A percentile compares a stretch with the other conserved stretches of the same genome.
phyloP scores from a whole-genome alignment of 2,888 invertebrate genomes.

The Chrysolina americana region DNA sequence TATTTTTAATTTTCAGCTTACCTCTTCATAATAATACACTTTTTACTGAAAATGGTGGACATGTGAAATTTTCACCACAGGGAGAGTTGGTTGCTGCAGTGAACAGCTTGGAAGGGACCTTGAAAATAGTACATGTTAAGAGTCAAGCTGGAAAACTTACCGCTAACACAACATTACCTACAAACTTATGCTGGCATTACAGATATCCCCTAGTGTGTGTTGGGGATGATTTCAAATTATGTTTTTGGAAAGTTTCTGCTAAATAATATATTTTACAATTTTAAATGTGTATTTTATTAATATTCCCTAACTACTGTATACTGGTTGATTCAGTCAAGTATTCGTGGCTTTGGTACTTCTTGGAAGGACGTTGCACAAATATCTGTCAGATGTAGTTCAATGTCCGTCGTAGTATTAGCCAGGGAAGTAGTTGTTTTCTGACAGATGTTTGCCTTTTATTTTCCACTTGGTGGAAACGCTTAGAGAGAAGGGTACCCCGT shows the following conservation, averaged over 20 bases:
- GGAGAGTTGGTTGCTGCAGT: slow-evolving; percentile 78
- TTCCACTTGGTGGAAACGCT: too few species aligned
- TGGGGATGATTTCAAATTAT: slow-evolving; percentile 74
- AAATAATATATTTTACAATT: slow-evolving; percentile 32
- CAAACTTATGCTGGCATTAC: slow-evolving; percentile 77
- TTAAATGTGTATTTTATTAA: not conserved
- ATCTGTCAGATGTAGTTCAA: too few species aligned
- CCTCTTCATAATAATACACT: slow-evolving; percentile 75
- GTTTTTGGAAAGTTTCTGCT: slow-evolving; percentile 72
- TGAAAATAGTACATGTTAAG: slow-evolving; percentile 77
- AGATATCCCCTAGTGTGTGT: slow-evolving; percentile 75
- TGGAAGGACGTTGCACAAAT: too few species aligned
- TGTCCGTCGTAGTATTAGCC: too few species aligned
- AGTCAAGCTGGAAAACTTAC: slow-evolving; percentile 73
- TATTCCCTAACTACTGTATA: not conserved
- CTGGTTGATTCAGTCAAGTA: too few species aligned
- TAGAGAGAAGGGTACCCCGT: too few species aligned
- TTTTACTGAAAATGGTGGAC: slow-evolving; percentile 77
- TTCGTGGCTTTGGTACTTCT: too few species aligned
- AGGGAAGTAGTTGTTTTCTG: too few species aligned
- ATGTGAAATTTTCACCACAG: slow-evolving; percentile 75
- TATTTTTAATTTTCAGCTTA: slow-evolving; percentile 70
- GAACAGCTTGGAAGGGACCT: slow-evolving; percentile 76
- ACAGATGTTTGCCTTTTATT: too few species aligned
- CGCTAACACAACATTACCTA: slow-evolving; percentile 72